These are phyloP conservation scores for Peromyscus leucopus DNA, from an alignment of 2,113 vertebrate species.

Conservation along the genomic window DNA sequence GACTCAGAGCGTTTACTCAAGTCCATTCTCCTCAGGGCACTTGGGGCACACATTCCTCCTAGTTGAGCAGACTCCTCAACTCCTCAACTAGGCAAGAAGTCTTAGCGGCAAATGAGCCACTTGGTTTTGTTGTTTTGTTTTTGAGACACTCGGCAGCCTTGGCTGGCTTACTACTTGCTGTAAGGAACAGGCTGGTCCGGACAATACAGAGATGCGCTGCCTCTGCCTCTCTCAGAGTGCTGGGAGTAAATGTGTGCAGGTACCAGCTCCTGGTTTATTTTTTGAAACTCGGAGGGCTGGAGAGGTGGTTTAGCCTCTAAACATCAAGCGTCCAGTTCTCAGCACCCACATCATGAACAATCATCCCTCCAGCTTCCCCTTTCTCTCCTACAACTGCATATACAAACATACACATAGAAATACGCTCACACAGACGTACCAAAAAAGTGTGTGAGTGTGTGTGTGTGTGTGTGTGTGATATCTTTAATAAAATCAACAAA, in stretches of 20 bases:
- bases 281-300: background rate
- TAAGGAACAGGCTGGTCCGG: background rate
- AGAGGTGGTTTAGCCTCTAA: background rate
- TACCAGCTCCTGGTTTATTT: background rate
- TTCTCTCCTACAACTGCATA: background rate
- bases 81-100: rapidly evolving
- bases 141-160: background rate
- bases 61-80: background rate
- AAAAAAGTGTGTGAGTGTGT: background rate
- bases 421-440: no score
- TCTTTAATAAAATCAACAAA: no score
- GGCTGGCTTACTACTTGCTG: background rate
- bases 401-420: no score
- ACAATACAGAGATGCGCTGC: background rate
- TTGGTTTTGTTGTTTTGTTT: background rate
- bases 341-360: background rate
- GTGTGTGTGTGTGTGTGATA: no score
- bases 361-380: background rate
- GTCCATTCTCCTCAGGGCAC: rapidly evolving
- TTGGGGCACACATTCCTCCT: rapidly evolving
- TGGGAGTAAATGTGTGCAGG: background rate
- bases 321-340: background rate
- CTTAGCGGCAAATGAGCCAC: no score
- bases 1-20: background rate
- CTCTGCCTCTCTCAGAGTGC: background rate